Evolutionary conservation across 2,888 invertebrate species (phyloP), one percentile per base, ranked within the genome.

Genomic region (Aromia moschata): DNA sequence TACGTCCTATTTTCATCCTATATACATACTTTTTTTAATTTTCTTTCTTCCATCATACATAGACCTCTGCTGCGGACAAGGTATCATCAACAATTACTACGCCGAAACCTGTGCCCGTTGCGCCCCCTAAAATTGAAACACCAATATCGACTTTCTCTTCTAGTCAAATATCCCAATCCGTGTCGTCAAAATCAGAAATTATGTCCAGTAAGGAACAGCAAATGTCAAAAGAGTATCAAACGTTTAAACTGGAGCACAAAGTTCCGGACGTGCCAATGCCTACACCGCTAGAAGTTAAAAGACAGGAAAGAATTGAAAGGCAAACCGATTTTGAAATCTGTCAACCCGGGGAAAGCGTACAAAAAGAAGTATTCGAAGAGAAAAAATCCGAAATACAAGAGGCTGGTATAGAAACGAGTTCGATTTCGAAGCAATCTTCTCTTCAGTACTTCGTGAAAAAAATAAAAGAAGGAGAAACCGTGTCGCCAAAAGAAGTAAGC

Each of bases 361-460:
- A 68, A 38, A 53, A 62, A 51, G 62, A 67, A 58, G 58, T 60
- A 16, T 45, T 62, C 5, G 68, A 73, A 62, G 72, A 75, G 52
- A 71, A 70, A 45, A 69, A 68, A 58, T 51, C 67, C 2, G 66
- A 72, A 53, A 67, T 61, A 16, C 71, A 73, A 53, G 75, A 77
- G 51, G 64, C 68, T 37, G 79, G 79, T 7, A 81, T 86, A 56
- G 86, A 88, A 74, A 84, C 84, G 0, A 82, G 82, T 31, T 86
- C 85, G 4, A 87, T 89, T 60, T 84, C 86, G 3, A 88, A 86
- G 68, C 84, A 87, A 64, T 86, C 86, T 52, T 88, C 89, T 1
- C 80, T 88, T 43, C 87, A 87, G 69, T 89, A 86, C 74, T 89
- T 89, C 70, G 87, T 88, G 58, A 85, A 84, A 11, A 85, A 88